A percentile compares a stretch with the other conserved stretches of the same genome.
These are phyloP conservation scores for Hydrochoerus hydrochaeris DNA, from an alignment of 2,113 vertebrate genomes.

Conservation along the genomic window DNA sequence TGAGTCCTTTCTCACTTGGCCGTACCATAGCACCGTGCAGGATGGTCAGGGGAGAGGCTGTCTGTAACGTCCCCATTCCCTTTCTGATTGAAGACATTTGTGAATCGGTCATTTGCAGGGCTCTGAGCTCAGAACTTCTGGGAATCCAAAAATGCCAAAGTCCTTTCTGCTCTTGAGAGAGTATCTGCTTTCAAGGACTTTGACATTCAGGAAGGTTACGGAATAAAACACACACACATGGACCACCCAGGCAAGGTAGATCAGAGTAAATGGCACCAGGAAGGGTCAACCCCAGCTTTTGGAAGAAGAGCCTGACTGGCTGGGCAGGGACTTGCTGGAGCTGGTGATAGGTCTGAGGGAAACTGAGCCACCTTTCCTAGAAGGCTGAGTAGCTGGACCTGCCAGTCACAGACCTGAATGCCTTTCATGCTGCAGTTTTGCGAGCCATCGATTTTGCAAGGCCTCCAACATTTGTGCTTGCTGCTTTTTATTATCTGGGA, in stretches of 20 bases:
- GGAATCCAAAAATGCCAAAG: background rate
- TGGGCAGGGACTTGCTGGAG: background rate
- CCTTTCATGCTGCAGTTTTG: background rate
- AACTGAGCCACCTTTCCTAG: background rate
- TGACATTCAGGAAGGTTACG: background rate
- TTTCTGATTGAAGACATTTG: background rate
- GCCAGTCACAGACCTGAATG: no score
- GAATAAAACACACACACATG: background rate
- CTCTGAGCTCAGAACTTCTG: background rate
- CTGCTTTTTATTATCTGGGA: background rate
- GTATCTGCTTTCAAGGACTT: background rate
- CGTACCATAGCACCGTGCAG: rapidly evolving
- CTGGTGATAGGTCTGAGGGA: background rate
- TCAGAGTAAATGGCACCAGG: background rate
- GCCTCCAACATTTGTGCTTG: no score
- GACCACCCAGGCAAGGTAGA: background rate
- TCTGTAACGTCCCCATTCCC: background rate
- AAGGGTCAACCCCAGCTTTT: no score
- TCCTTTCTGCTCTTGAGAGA: background rate
- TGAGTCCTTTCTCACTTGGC: background rate
- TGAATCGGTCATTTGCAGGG: background rate
- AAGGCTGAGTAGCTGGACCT: background rate
- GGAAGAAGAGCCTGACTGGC: background rate
- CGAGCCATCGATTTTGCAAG: background rate
- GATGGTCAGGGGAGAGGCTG: background rate